Conservation (phyloP, 2,113 vertebrate genomes). For the Copsychus sechellarum region DNA sequence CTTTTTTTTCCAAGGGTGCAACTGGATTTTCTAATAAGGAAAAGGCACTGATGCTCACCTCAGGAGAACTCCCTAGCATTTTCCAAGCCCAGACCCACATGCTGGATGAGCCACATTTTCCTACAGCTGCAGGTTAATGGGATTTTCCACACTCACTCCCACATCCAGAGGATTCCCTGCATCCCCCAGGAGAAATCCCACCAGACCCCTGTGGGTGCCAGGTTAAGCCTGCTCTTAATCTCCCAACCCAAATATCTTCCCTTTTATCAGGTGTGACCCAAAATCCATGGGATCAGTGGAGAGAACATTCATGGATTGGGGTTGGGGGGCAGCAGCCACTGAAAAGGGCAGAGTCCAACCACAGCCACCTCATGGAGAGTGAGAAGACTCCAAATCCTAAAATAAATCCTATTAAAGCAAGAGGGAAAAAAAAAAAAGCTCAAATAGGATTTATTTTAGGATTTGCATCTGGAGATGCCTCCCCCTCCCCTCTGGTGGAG, state of each 20-base stretch:
- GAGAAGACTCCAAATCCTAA: neutral
- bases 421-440: neutral
- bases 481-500: neutral
- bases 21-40: neutral
- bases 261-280: neutral
- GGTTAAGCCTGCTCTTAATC: neutral
- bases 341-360: neutral
- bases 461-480: neutral
- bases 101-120: neutral
- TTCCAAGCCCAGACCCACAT: neutral
- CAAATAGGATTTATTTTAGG: neutral
- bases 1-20: neutral
- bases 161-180: neutral
- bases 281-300: accelerated
- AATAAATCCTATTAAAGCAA: neutral
- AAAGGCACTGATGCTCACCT: neutral
- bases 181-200: neutral
- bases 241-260: neutral
- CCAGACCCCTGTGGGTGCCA: neutral
- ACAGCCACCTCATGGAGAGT: neutral
- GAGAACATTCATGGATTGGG: neutral
- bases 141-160: neutral
- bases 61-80: neutral
- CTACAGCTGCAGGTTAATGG: neutral
- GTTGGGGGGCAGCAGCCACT: neutral